phyloP scores from a whole-genome alignment of 2,888 invertebrate species.

The Lottia gigantea region DNA sequence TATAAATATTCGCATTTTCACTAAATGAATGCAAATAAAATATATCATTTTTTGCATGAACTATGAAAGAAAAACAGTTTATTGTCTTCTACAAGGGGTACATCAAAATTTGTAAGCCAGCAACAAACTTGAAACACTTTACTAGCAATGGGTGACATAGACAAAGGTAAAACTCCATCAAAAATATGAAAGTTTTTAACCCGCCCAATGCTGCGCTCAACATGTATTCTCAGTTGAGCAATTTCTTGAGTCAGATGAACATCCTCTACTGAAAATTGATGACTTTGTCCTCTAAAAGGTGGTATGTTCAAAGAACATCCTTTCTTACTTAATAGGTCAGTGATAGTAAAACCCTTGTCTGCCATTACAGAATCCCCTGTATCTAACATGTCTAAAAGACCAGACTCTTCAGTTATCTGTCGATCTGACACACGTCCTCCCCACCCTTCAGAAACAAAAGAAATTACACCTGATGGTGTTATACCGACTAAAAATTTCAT shows the following conservation, averaged over 20 bases:
- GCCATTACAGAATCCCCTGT: not conserved
- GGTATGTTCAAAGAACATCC: no score
- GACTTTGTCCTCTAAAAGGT: no score
- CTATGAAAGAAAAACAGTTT: no score
- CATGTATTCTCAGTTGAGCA: constrained; percentile 34
- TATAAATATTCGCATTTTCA: no score
- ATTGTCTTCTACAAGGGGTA: no score
- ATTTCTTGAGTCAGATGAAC: constrained; percentile 30
- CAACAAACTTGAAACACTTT: constrained; percentile 32
- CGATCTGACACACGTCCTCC: not conserved
- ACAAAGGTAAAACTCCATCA: constrained; percentile 26
- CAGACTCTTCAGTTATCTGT: not conserved
- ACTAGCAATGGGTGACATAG: constrained; percentile 28
- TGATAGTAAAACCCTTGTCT: not conserved
- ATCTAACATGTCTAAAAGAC: not conserved
- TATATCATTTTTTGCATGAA: no score
- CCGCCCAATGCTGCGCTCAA: constrained; percentile 31
- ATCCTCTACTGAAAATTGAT: not conserved
- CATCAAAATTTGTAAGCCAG: no score
- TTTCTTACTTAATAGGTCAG: not conserved
- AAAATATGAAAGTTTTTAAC: constrained; percentile 33
- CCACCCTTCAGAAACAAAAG: not conserved
- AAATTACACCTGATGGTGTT: not conserved
- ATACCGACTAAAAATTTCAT: not conserved
- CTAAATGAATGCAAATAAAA: no score